These are phyloP conservation scores for Cantharis rufa DNA, from an alignment of 2,888 invertebrate species.

Conservation along the genomic window DNA sequence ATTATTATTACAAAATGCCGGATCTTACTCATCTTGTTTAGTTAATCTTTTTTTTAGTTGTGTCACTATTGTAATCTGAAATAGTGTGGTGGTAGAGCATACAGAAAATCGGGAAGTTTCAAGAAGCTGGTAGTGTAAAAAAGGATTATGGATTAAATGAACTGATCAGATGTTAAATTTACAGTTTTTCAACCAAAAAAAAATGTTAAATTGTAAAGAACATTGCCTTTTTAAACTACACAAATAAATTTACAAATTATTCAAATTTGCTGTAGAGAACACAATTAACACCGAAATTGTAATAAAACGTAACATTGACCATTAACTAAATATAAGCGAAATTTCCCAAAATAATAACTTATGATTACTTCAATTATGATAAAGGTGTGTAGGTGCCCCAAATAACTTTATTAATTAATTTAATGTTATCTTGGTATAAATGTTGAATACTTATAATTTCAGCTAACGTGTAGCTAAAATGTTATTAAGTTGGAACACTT, in stretches of 20 bases:
- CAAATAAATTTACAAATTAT: background rate
- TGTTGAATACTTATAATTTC: background rate
- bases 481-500: background rate
- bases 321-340: slow-evolving; percentile 4
- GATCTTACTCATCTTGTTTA: too few relatives aligned
- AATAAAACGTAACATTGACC: slow-evolving; percentile 1
- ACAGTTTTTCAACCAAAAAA: too few relatives aligned
- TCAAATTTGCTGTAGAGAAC: background rate
- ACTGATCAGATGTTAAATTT: too few relatives aligned
- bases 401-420: slow-evolving; percentile 21
- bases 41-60: too few relatives aligned
- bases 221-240: background rate
- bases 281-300: background rate
- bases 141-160: too few relatives aligned
- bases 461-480: background rate
- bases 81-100: too few relatives aligned
- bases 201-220: too few relatives aligned
- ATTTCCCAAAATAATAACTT: slow-evolving; percentile 15
- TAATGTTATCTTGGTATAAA: slow-evolving; percentile 14
- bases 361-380: slow-evolving; percentile 19
- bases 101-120: too few relatives aligned
- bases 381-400: slow-evolving; percentile 6
- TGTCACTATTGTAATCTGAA: too few relatives aligned
- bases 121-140: too few relatives aligned
- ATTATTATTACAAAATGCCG: too few relatives aligned